Percentiles rank a stretch among this genome's conserved stretches.
phyloP scores from a whole-genome alignment of 1,140 invertebrate genomes.

The Drosophila malerkotliana region DNA sequence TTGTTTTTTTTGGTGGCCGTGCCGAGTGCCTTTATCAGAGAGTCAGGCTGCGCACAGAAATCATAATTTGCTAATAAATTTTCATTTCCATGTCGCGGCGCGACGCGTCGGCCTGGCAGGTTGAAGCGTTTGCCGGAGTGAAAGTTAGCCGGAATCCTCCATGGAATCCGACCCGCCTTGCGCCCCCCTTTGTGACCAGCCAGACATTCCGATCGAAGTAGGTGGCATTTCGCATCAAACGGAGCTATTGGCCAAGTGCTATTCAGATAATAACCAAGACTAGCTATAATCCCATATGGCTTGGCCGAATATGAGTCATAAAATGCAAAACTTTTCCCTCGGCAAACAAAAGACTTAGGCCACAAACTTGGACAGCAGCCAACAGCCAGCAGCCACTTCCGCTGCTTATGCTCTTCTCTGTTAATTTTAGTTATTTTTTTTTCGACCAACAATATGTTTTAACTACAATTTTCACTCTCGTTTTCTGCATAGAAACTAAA shows the following conservation, averaged over 20 bases:
- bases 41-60: constrained; percentile 62
- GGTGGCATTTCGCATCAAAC: neutral
- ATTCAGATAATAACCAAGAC: neutral
- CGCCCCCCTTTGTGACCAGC: neutral
- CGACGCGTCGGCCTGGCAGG: constrained; percentile 24
- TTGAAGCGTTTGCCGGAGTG: constrained; percentile 65
- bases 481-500: constrained; percentile 64
- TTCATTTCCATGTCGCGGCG: constrained; percentile 67
- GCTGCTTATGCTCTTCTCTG: neutral
- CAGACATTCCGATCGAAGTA: neutral
- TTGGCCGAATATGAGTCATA: neutral
- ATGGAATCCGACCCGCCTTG: neutral
- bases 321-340: no score
- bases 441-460: constrained; percentile 6
- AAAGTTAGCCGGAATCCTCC: constrained; percentile 56
- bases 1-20: constrained; percentile 27
- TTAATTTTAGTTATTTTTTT: neutral
- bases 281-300: neutral
- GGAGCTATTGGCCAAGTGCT: neutral
- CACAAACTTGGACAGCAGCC: constrained; percentile 43
- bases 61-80: constrained; percentile 81
- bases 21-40: constrained; percentile 4
- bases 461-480: constrained; percentile 70
- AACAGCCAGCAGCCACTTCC: neutral
- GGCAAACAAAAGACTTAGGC: constrained; percentile 54